phyloP scores from a whole-genome alignment of 1,140 invertebrate genomes.

The Drosophila gunungcola region DNA sequence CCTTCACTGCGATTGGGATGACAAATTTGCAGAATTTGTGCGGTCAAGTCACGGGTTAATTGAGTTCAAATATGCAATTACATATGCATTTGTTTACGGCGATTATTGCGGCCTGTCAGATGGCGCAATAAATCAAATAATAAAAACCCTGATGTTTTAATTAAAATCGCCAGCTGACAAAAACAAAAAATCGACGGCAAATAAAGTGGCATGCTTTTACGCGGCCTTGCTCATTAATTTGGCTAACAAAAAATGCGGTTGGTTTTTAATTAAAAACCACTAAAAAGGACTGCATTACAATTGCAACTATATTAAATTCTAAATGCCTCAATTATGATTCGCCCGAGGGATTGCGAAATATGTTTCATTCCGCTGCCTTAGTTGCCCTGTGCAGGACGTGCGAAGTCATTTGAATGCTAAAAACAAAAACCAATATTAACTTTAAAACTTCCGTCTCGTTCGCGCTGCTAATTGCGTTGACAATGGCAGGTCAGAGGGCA shows the following conservation, averaged over 20 bases:
- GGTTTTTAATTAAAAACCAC: constrained; percentile 68
- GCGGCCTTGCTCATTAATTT: constrained; percentile 46
- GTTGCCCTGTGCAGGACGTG: constrained; percentile 18
- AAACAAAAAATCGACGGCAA: constrained; percentile 3
- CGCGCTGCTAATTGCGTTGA: constrained; percentile 72
- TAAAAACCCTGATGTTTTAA: constrained; percentile 72
- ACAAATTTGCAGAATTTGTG: constrained; percentile 61
- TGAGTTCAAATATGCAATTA: constrained; percentile 79
- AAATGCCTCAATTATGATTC: constrained; percentile 38
- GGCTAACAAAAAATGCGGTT: constrained; percentile 57
- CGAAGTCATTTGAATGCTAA: constrained; percentile 56
- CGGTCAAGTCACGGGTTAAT: constrained; percentile 61
- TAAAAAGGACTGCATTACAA: constrained; percentile 35
- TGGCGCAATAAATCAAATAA: constrained; percentile 69
- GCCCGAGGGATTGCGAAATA: constrained; percentile 22
- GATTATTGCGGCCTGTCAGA: constrained; percentile 42
- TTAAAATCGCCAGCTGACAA: constrained; percentile 54
- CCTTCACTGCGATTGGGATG: constrained; percentile 10
- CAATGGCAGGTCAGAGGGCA: constrained; percentile 52
- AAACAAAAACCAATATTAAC: constrained; percentile 67
- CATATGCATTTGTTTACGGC: constrained; percentile 63
- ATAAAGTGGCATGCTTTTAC: constrained; percentile 2
- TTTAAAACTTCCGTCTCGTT: constrained; percentile 59
- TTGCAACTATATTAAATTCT: constrained; percentile 35
- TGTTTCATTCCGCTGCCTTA: constrained; percentile 28